These are phyloP conservation scores for Heliconius nattereri DNA, from an alignment of 1,140 invertebrate genomes.

Conservation along the genomic window DNA sequence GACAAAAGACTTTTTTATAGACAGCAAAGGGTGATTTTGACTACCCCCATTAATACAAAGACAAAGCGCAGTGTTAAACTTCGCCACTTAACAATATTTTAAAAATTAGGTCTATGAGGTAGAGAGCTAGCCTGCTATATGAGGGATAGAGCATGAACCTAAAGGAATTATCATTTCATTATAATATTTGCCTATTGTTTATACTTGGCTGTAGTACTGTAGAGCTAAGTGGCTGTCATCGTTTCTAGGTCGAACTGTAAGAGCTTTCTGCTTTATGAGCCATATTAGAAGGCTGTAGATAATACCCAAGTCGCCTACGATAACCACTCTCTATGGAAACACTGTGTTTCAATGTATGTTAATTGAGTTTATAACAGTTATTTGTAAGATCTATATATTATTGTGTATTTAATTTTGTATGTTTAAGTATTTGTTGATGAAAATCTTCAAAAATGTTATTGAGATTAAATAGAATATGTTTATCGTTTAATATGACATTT, in stretches of 20 bases:
- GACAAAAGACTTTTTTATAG: too few relatives aligned
- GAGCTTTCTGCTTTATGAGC: slow-evolving; percentile 31
- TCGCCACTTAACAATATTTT: too few relatives aligned
- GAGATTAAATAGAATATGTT: too few relatives aligned
- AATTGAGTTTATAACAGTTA: background rate
- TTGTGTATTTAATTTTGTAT: background rate
- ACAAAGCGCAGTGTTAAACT: too few relatives aligned
- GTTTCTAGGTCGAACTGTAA: slow-evolving; percentile 32
- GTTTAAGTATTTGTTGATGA: too few relatives aligned
- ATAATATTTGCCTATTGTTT: slow-evolving; percentile 3
- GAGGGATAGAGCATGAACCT: background rate
- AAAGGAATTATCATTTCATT: background rate
- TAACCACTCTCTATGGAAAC: slow-evolving; percentile 11
- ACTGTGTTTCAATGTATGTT: background rate
- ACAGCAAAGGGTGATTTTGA: too few relatives aligned
- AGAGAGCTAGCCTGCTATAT: background rate
- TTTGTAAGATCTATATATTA: background rate
- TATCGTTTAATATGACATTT: too few relatives aligned
- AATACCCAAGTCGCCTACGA: slow-evolving; percentile 17
- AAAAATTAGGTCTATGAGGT: too few relatives aligned
- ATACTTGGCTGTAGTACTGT: background rate
- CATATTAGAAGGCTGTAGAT: slow-evolving; percentile 9
- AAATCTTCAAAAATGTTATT: too few relatives aligned
- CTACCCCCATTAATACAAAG: too few relatives aligned
- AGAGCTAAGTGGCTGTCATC: slow-evolving; percentile 28